Base-by-base conservation (phyloP, 2,113 vertebrate species). In the Hippocampus zosterae region DNA sequence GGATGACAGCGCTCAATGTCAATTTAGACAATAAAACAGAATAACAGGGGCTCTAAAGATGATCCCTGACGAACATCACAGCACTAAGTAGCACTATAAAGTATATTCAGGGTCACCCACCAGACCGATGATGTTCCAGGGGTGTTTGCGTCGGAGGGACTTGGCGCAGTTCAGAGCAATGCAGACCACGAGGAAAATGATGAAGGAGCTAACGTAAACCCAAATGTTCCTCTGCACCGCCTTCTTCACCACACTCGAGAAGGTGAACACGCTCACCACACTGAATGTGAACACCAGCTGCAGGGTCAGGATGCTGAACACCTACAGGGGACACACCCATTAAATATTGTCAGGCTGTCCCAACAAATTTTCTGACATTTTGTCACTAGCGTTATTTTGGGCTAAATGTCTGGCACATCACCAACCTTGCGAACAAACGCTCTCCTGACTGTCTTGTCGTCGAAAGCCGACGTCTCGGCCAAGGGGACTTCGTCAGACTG, bases 221-320 rank as follows among this genome's bases (percentile, higher is more conserved):
- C 87, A 86, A 56, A 90, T 27, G 83, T 83, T 78, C 0, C 0
- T 0, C 69, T 85, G 77, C 53, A 93, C 88, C 0, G 65, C 87
- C 1, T 23, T 0, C 71, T 81, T 89, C 48, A 92, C 77, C 2
- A 53, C 78, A 0, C 12, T 50, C 52, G 88, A 90, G 83, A 92
- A 93, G 67, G 91, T 93, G 88, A 93, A 93, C 46, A 91, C 57
- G 21, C 87, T 90, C 69, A 92, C 91, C 15, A 92, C 76, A 0
- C 76, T 80, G 81, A 92, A 92, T 62, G 91, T 92, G 79, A 92
- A 85, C 37, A 93, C 70, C 67, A 93, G 79, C 90, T 92, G 90
- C 21, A 92, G 48, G 0, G 85, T 91, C 71, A 92, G 68, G 62
- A 92, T 81, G 63, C 85, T 52, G 72, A 92, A 92, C 70, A 92